phyloP scores from a whole-genome alignment of 2,888 invertebrate genomes.

The Orgyia antiqua region DNA sequence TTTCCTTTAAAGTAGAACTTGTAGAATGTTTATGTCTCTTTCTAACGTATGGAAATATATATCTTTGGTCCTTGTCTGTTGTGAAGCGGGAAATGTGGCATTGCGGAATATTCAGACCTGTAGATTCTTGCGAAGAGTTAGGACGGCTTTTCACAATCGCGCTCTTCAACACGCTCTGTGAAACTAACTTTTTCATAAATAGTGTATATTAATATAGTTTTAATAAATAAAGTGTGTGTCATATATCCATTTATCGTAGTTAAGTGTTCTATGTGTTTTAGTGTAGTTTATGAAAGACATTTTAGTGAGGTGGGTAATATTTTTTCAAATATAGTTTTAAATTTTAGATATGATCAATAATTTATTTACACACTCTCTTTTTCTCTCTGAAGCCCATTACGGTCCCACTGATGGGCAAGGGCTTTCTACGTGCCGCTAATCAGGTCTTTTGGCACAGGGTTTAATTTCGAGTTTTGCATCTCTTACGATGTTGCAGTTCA shows the following conservation, averaged over 20 bases:
- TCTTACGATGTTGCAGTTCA: too few relatives aligned
- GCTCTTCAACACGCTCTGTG: conserved; percentile 18
- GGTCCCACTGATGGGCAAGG: too few relatives aligned
- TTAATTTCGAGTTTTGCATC: too few relatives aligned
- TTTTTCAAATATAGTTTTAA: conserved; percentile 14
- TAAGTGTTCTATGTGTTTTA: conserved; percentile 35
- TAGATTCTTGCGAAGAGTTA: conserved; percentile 54
- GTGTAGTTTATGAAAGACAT: conserved; percentile 48
- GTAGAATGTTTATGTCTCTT: conserved; percentile 30
- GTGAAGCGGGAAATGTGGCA: conserved; percentile 59
- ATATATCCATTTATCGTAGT: conserved; percentile 9
- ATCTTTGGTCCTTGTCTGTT: conserved; percentile 29
- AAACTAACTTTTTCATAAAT: conserved; percentile 26
- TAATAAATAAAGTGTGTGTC: conserved; percentile 5
- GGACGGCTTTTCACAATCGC: conserved; percentile 46
- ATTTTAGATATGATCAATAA: too few relatives aligned
- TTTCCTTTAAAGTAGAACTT: conserved; percentile 36
- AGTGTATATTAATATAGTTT: conserved; percentile 7
- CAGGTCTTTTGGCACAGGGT: too few relatives aligned
- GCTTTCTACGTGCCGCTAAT: too few relatives aligned
- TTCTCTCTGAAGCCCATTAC: too few relatives aligned
- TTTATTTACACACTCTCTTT: too few relatives aligned
- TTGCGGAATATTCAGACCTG: conserved; percentile 63
- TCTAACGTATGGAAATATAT: conserved; percentile 20
- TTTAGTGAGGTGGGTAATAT: conserved; percentile 55